Evolutionary conservation across 2,888 invertebrate species (phyloP), one percentile per base, ranked within the genome.

Genomic region (Drosophila dives): DNA sequence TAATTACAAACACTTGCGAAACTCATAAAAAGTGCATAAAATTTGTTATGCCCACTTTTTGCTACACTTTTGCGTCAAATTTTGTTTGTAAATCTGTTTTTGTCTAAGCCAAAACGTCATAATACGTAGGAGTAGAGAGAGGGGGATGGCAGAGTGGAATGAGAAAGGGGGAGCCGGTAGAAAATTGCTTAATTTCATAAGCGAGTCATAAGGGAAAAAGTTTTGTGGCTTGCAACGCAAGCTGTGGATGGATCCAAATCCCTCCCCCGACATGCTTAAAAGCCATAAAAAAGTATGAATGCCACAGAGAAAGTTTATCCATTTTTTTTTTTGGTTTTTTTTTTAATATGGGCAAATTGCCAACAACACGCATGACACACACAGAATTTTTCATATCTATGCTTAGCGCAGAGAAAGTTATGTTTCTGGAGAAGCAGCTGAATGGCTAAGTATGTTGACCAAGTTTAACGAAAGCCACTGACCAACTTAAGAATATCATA

Each of bases 141-240:
- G 55, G 11, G 6, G 32, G 23, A 33, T 23, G 23, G 23, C 23
- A 23, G 17, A 23, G 17, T 29, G 11, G 42, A 10, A 42, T 4
- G n/a, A 34, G 45, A 17, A 20, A 12, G 40, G 10, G 20, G 40
- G 17, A 5, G 53, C 38, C 51, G 49, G 48, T 48, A 60, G 56
- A 69, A 87, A 85, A 81, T 87, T 88, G 81, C 80, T 83, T 88
- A 83, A 88, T 88, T 86, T 88, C 86, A 86, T 81, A 88, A 82
- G 86, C 81, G 80, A 88, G 68, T 70, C 88, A 83, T 86, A 88
- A 86, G 80, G 75, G 85, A 88, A 78, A 87, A 86, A 86, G 72
- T 86, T 86, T 71, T 70, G 59, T 61, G 64, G 67, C 56, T 15
- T 63, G 58, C 66, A 56, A 55, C 64, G 56, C 82, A 83, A 73